Percentiles rank a stretch among this genome's conserved stretches.
These are phyloP conservation scores for Hesperia comma DNA, from an alignment of 2,888 invertebrate species.

Conservation along the genomic window DNA sequence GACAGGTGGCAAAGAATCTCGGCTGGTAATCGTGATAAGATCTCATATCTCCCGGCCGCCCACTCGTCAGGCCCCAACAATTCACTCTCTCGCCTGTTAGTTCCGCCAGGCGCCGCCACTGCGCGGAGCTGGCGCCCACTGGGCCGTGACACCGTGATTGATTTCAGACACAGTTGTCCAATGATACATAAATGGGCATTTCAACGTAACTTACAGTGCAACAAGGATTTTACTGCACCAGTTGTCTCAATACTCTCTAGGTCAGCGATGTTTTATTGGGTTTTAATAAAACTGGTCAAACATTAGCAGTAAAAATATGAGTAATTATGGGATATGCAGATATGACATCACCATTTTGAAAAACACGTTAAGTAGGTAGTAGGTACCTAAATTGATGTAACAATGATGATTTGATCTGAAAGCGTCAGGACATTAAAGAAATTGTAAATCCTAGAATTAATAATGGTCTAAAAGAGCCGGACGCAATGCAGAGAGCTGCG, in stretches of 20 bases:
- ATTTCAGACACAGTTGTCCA: slow-evolving; percentile 26
- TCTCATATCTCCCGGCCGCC: slow-evolving; percentile 28
- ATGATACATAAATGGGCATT: slow-evolving; percentile 7
- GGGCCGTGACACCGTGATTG: slow-evolving; percentile 35
- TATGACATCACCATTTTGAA: too few relatives aligned
- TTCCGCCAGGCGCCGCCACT: slow-evolving; percentile 27
- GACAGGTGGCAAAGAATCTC: slow-evolving; percentile 29
- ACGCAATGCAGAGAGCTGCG: background rate
- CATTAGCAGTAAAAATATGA: too few relatives aligned
- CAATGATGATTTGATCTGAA: too few relatives aligned
- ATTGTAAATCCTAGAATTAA: too few relatives aligned
- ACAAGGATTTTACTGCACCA: background rate
- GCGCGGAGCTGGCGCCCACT: slow-evolving; percentile 24
- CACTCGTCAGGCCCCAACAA: slow-evolving; percentile 26
- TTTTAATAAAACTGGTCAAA: too few relatives aligned
- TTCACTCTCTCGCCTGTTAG: slow-evolving; percentile 37
- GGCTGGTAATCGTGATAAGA: slow-evolving; percentile 23
- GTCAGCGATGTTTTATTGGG: too few relatives aligned
- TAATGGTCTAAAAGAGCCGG: background rate
- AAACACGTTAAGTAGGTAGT: too few relatives aligned
- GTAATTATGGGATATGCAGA: too few relatives aligned
- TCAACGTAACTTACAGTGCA: background rate
- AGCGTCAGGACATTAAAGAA: too few relatives aligned
- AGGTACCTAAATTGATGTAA: too few relatives aligned
- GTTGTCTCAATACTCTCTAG: too few relatives aligned